Base-by-base conservation (phyloP, 2,888 invertebrate species). In the Rhagium mordax region DNA sequence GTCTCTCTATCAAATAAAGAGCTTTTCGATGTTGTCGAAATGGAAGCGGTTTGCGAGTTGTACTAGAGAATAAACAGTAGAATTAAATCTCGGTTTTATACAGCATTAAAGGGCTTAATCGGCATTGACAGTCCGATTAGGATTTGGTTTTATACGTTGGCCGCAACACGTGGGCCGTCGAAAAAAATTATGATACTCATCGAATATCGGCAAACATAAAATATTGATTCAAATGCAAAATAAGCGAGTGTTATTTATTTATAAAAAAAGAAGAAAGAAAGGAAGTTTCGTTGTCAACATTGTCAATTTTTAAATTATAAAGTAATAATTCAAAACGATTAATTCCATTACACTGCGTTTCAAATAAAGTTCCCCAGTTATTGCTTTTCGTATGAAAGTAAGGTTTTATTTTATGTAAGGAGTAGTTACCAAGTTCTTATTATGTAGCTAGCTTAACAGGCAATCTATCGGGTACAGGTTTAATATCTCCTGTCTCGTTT, bases 1-100 rank as follows among this genome's bases (percentile, higher is more conserved):
- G 64, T 49, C 41, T 27, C 18, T 64, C 64, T 51, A 51, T 51
- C 64, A 64, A 51, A 64, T 64, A 64, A 64, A 64, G 64, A 64
- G 64, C 64, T 64, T 64, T 64, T 51, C 64, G 15, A 29, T 64
- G 64, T 64, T 18, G 49, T 27, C 15, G 51, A 6, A 24, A 48
- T 24, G 62, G 47, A 21, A 20, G 47, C 41, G 47, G 62, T 16
- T 16, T 29, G 51, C 10, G 18, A n/a, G 18, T 18, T 1, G 29
- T 29, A 47, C 20, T 13, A n/a, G 18, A n/a, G 47, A 27, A 51
- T 21, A 13, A 8, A 27, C 64, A 24, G 27, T 15, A 21, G 29
- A 27, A 47, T 27, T 27, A 10, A 27, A 29, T 27, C 1, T 16
- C 15, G 24, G 51, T 49, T 64, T 51, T 64, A 51, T 49, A 49